Conservation (phyloP, 2,113 vertebrate species). For the Aegypius monachus region DNA sequence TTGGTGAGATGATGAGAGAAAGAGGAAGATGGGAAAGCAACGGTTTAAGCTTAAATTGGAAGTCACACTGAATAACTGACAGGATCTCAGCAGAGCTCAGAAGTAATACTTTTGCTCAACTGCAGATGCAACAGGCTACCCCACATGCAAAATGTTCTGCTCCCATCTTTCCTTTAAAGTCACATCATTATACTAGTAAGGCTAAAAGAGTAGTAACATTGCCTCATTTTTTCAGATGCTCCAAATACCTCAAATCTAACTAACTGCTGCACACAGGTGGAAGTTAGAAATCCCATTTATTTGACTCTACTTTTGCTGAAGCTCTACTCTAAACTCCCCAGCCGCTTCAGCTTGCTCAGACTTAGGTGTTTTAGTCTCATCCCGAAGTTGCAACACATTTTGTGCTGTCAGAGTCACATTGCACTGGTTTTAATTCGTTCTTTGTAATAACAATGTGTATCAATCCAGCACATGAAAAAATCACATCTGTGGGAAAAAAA, state of each 20-base stretch:
- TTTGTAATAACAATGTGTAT: conserved; percentile 38
- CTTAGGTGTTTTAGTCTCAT: neutral
- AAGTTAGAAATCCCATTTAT: neutral
- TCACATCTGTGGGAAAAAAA: conserved; percentile 25
- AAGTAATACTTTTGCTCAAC: neutral
- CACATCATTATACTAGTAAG: neutral
- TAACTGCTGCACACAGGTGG: neutral
- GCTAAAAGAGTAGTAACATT: neutral
- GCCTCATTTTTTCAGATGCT: neutral
- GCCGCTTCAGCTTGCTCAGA: neutral
- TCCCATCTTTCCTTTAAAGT: neutral
- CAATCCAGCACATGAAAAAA: conserved; percentile 32
- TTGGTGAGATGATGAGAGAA: neutral
- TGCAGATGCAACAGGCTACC: neutral
- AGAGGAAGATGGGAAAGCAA: neutral
- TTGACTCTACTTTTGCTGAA: neutral
- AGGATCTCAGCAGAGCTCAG: neutral
- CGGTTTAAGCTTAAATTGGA: neutral
- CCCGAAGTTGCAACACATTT: neutral
- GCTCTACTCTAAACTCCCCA: neutral
- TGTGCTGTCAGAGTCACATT: neutral
- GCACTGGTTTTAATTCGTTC: conserved; percentile 51
- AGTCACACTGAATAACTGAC: neutral
- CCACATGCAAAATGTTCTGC: neutral
- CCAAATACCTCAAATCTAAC: neutral